Conservation (phyloP, 1,140 invertebrate species). For the Drosophila prosaltans region DNA sequence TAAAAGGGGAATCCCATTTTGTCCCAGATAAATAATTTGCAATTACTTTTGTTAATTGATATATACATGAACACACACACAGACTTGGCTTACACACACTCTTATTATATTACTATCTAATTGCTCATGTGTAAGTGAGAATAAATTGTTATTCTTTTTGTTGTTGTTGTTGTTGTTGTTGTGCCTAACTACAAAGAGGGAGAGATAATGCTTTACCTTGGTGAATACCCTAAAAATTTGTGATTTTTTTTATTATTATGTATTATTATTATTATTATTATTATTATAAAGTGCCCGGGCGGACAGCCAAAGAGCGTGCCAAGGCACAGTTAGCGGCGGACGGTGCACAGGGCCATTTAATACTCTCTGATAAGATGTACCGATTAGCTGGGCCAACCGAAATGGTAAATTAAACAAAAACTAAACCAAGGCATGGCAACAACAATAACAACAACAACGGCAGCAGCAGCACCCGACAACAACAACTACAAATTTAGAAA, state of each 20-base stretch:
- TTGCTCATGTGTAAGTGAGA: conserved; percentile 46
- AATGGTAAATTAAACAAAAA: conserved; percentile 58
- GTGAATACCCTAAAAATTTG: conserved; percentile 71
- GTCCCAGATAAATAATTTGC: conserved; percentile 49
- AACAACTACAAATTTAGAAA: neutral
- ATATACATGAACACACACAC: conserved; percentile 43
- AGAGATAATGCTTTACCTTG: conserved; percentile 63
- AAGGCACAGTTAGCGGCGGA: conserved; percentile 53
- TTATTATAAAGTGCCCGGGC: conserved; percentile 24
- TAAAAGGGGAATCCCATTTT: conserved; percentile 28
- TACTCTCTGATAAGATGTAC: conserved; percentile 72
- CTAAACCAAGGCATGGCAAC: too few relatives aligned
- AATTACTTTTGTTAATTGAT: conserved; percentile 79
- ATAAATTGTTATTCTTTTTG: conserved; percentile 18
- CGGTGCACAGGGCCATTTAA: conserved; percentile 55
- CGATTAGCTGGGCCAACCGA: conserved; percentile 57
- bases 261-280: conserved; percentile 14
- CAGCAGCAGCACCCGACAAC: neutral
- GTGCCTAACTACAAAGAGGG: too few relatives aligned
- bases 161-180: neutral
- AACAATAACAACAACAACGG: conserved; percentile 17
- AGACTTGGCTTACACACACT: neutral
- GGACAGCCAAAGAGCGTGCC: conserved; percentile 58
- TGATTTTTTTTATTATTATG: conserved; percentile 47
- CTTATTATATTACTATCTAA: conserved; percentile 57